Base-by-base conservation (phyloP, 2,113 vertebrate species). In the Nibea albiflora region DNA sequence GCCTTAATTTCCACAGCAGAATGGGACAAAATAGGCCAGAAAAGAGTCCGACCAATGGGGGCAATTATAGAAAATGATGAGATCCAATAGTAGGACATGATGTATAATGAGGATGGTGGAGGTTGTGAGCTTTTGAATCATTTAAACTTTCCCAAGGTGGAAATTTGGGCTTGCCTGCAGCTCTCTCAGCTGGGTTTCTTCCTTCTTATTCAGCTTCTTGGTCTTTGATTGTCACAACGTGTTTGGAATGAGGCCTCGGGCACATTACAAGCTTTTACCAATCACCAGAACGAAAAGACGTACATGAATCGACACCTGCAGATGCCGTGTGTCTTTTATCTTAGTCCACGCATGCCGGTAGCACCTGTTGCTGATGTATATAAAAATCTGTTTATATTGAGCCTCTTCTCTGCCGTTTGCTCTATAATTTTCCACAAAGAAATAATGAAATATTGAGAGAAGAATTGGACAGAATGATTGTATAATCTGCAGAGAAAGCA, bases 51-150 rank as follows among this genome's bases (percentile, higher is more conserved):
- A 84, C 91, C 86, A 92, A 84, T 83, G 81, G 82, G 85, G 71
- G 85, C 84, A 88, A 91, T 91, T 90, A 94, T 70, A 22, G 68
- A 85, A 88, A 89, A 88, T 90, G 83, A 92, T 92, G 88, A 87
- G 86, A 78, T 83, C 83, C 84, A 88, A 88, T 87, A 62, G 79
- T 77, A 47, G 78, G 86, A 90, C 83, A 85, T 11, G 71, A 28
- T 22, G 84, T 44, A 52, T 90, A 88, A 90, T 81, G 86, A 62
- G 82, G 56, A 61, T 44, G 26, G 85, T n/a, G 53, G 62, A 63
- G 61, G 69, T 57, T 26, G 35, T 44, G 49, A 67, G 86, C 74
- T 66, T 58, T 67, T 89, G 70, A 88, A 88, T 91, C 88, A 88
- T 83, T 89, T 85, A 87, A 85, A 86, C 81, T 73, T 83, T 81